Evolutionary conservation across 2,888 invertebrate species (phyloP), one percentile per base, ranked within the genome.

Genomic region (Eueremaeus valkanovi): DNA sequence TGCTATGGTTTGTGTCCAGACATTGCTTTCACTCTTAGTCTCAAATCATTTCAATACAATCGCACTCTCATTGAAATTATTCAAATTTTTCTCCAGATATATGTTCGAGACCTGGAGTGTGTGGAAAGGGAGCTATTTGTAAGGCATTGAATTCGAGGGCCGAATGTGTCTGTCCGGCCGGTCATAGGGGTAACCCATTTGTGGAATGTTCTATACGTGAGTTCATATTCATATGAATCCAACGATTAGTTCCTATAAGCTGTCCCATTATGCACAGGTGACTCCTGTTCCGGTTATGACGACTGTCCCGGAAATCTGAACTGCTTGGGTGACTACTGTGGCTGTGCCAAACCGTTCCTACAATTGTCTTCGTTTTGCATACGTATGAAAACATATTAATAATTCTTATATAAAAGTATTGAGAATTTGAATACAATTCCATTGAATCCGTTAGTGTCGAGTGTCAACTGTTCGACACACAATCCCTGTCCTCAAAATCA

Each of bases 151-250:
- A 89, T 84, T 92, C 92, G 85, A 88, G 89, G 84, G 92, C 92
- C 86, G 89, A 89, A 82, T 91, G 91, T 84, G 85, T 89, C 79
- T 91, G 91, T 83, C 90, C 90, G 31, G 87, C 87, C 80, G 91
- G 91, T 79, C 90, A 90, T 85, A 86, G 87, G 80, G 91, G 90
- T 82, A 89, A 90, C 83, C 90, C 90, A 81, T 87, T 89, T 82
- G 87, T 89, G 79, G 90, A 91, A 75, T 88, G 91, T 85, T 78
- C 79, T 49, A 78, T 80, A 36, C 73, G 79, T 79, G 78, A 77
- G 79, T 78, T 24, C 6, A n/a, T 3, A n/a, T n/a, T 21, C 1
- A 11, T 36, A 33, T 3, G 9, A 18, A 16, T 74, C 18, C 31
- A 24, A 16, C 5, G 8, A 72, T 31, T 18, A 45, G 42, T 45